Base-by-base conservation (phyloP, 2,113 vertebrate genomes). In the Muntiacus reevesi region DNA sequence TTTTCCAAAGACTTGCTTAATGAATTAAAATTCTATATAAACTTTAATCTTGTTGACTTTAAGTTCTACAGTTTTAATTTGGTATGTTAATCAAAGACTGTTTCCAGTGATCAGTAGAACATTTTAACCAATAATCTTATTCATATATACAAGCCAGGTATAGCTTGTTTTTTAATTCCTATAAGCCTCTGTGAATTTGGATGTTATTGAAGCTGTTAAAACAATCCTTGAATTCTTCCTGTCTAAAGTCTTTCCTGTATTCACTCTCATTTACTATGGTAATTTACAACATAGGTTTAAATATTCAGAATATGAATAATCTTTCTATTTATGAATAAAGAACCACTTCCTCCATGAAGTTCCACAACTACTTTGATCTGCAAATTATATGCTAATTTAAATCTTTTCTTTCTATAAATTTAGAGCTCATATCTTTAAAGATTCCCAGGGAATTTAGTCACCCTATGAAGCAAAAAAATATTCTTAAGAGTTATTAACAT, bases 201-300 rank as follows among this genome's bases (percentile, higher is more conserved):
- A 40, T 92, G 14, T 74, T 91, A 57, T 19, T 36, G 23, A 76
- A 96, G 10, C 28, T 87, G 19, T 91, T 94, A 88, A 79, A 97
- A 79, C 3, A 33, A 40, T 90, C 52, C 25, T 62, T 87, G n/a
- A 74, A 89, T 96, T 87, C 55, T 87, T 94, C 55, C 36, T 78
- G 11, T 88, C 64, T 82, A 78, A 96, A 95, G 19, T 55, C 47
- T 94, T 92, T 92, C 6, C 59, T 93, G 8, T n/a, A 16, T 71
- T 40, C 30, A 81, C 7, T 81, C 85, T 82, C 84, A 89, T 97
- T 95, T 95, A 89, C 87, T 95, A 82, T 94, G 93, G 57, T 93
- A 96, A 96, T 97, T 91, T 93, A 91, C 57, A 94, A 78, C 64
- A 3, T 67, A 96, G 89, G 95, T 94, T 84, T 96, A 89, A 97